Base-by-base conservation (phyloP, 2,888 invertebrate genomes). In the Euproctis similis region DNA sequence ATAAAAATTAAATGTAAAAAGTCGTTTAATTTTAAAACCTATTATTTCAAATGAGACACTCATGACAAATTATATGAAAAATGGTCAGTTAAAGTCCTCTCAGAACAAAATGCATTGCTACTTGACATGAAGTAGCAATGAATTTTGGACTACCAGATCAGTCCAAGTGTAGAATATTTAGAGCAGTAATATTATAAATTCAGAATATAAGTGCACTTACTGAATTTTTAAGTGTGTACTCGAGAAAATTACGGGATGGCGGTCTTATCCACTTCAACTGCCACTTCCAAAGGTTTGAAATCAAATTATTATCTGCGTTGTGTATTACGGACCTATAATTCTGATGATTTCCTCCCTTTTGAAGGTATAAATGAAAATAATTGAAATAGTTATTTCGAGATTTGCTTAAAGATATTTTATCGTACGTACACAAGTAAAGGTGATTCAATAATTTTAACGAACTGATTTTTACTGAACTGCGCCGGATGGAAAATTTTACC, bases 111-210 rank as follows among this genome's bases (percentile, higher is more conserved):
- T 68, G 59, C 55, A 65, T 62, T 61, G 59, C 59, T 58, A 59
- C 59, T 63, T 43, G 47, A 57, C 42, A 40, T 39, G n/a, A n/a
- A n/a, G n/a, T n/a, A n/a, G n/a, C n/a, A n/a, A n/a, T n/a, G n/a
- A n/a, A n/a, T n/a, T n/a, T n/a, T n/a, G n/a, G n/a, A n/a, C n/a
- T n/a, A n/a, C 52, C 44, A 42, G 47, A 55, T 56, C 54, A 59
- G 62, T 62, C 43, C 48, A 62, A 59, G 47, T 53, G 46, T 51
- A 59, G 59, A 59, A 65, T 74, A 71, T 69, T 74, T 76, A 69
- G 68, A 68, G 67, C 68, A 65, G 64, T 69, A 71, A 78, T 78
- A 80, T 80, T 77, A 81, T 81, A 82, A 81, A 84, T 82, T 78
- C 69, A 47, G 63, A 72, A 70, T 70, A 73, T 72, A 72, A 82